These are phyloP conservation scores for Petrocephalus zakoni DNA, from an alignment of 2,113 vertebrate species.

Conservation along the genomic window DNA sequence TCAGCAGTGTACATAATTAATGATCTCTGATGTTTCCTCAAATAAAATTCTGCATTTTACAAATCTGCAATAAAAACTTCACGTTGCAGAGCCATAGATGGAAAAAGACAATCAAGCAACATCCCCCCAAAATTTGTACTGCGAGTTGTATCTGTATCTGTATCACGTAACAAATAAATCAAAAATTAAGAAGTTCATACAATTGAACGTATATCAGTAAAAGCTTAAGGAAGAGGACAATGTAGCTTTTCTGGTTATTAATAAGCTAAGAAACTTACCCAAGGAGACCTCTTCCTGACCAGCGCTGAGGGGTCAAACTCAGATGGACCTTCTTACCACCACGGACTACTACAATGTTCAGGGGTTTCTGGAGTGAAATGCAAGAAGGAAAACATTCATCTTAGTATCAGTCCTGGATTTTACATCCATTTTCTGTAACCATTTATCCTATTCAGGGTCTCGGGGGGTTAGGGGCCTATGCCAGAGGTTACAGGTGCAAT, in stretches of 20 bases:
- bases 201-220: not conserved
- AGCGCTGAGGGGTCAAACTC: conserved; percentile 77
- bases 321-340: conserved; percentile 67
- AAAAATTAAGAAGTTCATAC: not conserved
- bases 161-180: not conserved
- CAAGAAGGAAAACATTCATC: not conserved
- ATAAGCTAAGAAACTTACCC: conserved; percentile 63
- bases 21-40: not conserved
- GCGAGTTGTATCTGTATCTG: not conserved
- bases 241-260: not conserved
- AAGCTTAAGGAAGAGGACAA: not conserved
- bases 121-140: not conserved
- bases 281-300: conserved; percentile 85
- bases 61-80: not conserved
- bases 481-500: too few species aligned
- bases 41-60: not conserved
- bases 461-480: too few species aligned
- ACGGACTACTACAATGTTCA: conserved; percentile 74
- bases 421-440: not conserved
- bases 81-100: not conserved
- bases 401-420: not conserved
- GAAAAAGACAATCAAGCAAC: not conserved
- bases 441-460: too few species aligned
- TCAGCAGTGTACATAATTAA: not conserved
- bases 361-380: conserved; percentile 63